Conservation (phyloP, 2,888 invertebrate species). For the Amitus sp. region DNA sequence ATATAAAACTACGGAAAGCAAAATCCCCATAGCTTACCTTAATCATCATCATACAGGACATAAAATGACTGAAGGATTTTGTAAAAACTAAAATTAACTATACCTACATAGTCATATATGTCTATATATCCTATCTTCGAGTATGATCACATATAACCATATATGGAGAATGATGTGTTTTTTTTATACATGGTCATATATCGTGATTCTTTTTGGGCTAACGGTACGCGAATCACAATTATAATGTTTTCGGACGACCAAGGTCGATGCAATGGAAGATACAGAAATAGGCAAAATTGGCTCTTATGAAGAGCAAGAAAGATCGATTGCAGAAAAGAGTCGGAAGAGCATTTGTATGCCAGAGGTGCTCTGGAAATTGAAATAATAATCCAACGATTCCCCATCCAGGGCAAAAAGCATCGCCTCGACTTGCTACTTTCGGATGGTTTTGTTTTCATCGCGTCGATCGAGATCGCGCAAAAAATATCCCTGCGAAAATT, state of each 20-base stretch:
- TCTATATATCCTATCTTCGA: too few species aligned
- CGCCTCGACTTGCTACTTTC: not conserved
- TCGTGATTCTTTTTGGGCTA: conserved; percentile 12
- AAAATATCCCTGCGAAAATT: too few species aligned
- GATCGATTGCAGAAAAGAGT: conserved; percentile 28
- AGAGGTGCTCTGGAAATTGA: conserved; percentile 57
- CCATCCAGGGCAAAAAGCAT: too few species aligned
- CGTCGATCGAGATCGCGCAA: too few species aligned
- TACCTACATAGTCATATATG: too few species aligned
- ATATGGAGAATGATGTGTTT: not conserved
- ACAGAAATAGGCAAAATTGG: conserved; percentile 47
- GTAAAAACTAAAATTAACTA: not conserved
- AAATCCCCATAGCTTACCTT: too few species aligned
- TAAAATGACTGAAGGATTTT: too few species aligned
- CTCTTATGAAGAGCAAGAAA: conserved; percentile 49
- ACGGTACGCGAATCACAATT: conserved; percentile 40
- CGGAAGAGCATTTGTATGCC: conserved; percentile 46
- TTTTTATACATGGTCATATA: too few species aligned
- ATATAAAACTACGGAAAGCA: too few species aligned
- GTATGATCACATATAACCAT: too few species aligned
- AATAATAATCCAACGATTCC: conserved; percentile 53
- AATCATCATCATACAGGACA: too few species aligned
- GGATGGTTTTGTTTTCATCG: too few species aligned
- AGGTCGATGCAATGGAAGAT: conserved; percentile 43
- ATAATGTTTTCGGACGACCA: conserved; percentile 47